phyloP scores from a whole-genome alignment of 2,113 vertebrate genomes.

The Indri indri region DNA sequence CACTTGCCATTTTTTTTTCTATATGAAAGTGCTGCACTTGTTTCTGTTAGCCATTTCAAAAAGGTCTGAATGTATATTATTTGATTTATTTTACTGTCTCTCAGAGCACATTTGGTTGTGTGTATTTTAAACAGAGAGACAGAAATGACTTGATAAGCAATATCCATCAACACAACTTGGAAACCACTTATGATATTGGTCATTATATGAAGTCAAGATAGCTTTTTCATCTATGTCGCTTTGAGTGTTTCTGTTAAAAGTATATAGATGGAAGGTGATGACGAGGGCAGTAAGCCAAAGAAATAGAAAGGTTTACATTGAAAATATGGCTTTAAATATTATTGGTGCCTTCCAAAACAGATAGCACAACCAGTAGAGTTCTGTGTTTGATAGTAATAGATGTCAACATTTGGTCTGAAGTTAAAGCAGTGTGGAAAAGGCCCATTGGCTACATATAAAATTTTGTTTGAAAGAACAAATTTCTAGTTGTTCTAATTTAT shows the following conservation, averaged over 20 bases:
- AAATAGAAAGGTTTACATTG: constrained; percentile 17
- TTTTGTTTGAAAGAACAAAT: constrained; percentile 61
- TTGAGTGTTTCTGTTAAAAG: constrained; percentile 7
- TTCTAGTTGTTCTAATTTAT: constrained; percentile 50
- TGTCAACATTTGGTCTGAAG: background rate
- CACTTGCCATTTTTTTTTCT: background rate
- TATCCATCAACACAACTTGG: constrained; percentile 63
- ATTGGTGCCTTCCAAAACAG: constrained; percentile 33
- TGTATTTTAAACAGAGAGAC: constrained; percentile 53
- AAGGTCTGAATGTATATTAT: constrained; percentile 7
- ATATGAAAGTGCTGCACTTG: constrained; percentile 16
- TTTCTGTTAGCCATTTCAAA: constrained; percentile 27
- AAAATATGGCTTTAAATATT: constrained; percentile 64
- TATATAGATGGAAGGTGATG: background rate
- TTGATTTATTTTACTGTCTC: constrained; percentile 61
- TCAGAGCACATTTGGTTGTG: constrained; percentile 53
- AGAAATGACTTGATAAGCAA: constrained; percentile 49
- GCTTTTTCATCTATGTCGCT: constrained; percentile 45
- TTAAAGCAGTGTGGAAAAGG: background rate
- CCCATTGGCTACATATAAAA: constrained; percentile 29
- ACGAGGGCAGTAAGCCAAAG: background rate
- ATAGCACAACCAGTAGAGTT: background rate
- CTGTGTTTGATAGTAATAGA: background rate
- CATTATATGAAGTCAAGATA: constrained; percentile 46
- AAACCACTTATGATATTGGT: constrained; percentile 59